Percentiles rank a stretch among this genome's conserved stretches.
Evolutionary conservation across 2,888 invertebrate genomes (phyloP).

Genomic region (Cryptus viduatorius): DNA sequence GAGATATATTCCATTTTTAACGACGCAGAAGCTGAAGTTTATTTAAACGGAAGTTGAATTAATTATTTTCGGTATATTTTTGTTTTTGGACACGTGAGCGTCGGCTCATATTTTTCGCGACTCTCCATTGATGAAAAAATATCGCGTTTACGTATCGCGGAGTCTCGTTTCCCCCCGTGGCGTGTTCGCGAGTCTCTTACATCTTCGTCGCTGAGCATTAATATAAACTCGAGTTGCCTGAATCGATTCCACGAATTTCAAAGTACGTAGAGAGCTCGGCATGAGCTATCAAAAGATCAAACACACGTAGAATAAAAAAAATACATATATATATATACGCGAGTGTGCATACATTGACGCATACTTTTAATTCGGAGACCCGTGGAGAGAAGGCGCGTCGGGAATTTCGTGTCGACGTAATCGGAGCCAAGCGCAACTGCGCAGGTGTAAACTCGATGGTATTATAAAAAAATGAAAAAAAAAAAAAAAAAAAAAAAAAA

Average conservation of each 20-base stretch:
- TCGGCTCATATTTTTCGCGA: not conserved
- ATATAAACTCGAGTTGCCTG: slow-evolving; percentile 38
- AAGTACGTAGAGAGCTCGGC: slow-evolving; percentile 28
- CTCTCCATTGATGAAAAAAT: not conserved
- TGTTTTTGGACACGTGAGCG: not conserved
- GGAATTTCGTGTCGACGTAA: slow-evolving; percentile 65
- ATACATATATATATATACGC: not conserved
- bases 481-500: slow-evolving; percentile 19
- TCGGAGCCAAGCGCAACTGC: slow-evolving; percentile 55
- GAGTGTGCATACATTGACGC: slow-evolving; percentile 23
- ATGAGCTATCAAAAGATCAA: slow-evolving; percentile 52
- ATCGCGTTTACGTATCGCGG: slow-evolving; percentile 10
- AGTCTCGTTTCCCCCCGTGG: slow-evolving; percentile 9
- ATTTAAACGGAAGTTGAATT: not conserved
- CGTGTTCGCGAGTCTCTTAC: slow-evolving; percentile 8
- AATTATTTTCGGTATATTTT: not conserved
- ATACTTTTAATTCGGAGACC: not conserved
- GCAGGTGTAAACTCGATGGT: slow-evolving; percentile 53
- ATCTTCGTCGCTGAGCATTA: slow-evolving; percentile 32
- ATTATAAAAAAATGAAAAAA: slow-evolving; percentile 10
- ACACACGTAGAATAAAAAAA: slow-evolving; percentile 12
- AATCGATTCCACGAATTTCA: slow-evolving; percentile 46
- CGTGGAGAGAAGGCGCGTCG: slow-evolving; percentile 25
- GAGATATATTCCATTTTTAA: not conserved
- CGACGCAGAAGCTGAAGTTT: not conserved